Evolutionary conservation across 2,797 vertebrate species (phyloP), one percentile per base, ranked within the genome.

Genomic region (Bradypodion pumilum): DNA sequence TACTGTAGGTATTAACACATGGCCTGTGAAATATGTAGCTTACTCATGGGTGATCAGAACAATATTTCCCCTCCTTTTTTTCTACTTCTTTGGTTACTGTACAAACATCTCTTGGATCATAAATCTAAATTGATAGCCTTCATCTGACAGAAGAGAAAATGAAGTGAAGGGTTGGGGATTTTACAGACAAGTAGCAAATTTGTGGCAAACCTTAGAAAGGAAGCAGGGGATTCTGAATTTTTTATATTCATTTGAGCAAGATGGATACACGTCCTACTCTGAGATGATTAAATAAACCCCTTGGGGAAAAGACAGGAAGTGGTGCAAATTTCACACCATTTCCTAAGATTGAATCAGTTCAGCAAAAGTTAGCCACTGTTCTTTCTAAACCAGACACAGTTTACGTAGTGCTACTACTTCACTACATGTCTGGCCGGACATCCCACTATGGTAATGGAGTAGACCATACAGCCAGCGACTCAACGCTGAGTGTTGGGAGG

Each of bases 61-160:
- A 85, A 72, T 42, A 52, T 29, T 82, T 56, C 21, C 10, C 52
- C 52, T 21, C 19, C 21, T 21, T 21, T 16, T 13, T 16, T 21
- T 4, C 21, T 56, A 19, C 52, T 56, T 86, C 42, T 16, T 78
- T 78, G 63, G 83, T 68, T 72, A 29, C 19, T 86, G 65, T 81
- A 60, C n/a, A 44, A 78, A 82, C 63, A 76, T 42, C 21, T 19
- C 42, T 42, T 21, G 42, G 15, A 25, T 83, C 78, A 56, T 80
- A 84, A 79, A 84, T 62, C 66, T 84, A 46, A 69, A 35, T 59
- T 66, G 74, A 65, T 63, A 79, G 52, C 62, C 68, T 70, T 78
- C 35, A 19, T 62, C 37, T 46, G 68, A 74, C 37, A 74, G 59
- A 72, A 66, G 16, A 46, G 32, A 80, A 46, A 27, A 42, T 60